Evolutionary conservation across 2,888 invertebrate genomes (phyloP), one percentile per base, ranked within the genome.

Genomic region (Cyclophora albipunctata): DNA sequence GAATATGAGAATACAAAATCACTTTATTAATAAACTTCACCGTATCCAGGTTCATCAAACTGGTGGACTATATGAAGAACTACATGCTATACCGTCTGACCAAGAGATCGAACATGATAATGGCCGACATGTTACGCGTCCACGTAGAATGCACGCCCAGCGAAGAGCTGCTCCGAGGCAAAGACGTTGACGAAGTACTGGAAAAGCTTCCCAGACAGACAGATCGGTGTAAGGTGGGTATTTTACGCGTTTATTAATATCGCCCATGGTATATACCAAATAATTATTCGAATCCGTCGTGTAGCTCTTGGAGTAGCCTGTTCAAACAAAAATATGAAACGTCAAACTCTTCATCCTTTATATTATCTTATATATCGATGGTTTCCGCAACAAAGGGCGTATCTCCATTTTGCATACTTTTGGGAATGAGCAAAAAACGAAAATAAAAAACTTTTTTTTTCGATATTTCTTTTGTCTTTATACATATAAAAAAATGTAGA

Each of bases 41-140:
- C 7, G 3, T 2, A 40, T 7, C 40, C 66, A 95, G 94, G 68
- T 95, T 93, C 59, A 91, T 95, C 48, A 93, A 91, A 58, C 77
- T 92, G 49, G 87, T 91, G 20, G 95, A 95, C 68, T 94, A 93
- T 69, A 91, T 94, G 86, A 90, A 92, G 45, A 91, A 92, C 57
- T 91, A 91, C 60, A 91, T 93, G 89, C 78, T 94, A 47, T 92
- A 93, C 67, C 86, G 84, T 4, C 78, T 95, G 37, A 89, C 94
- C 5, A 84, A 87, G 45, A 91, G 90, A 49, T 93, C 94, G 0
- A 92, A 93, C 55, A 62, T 60, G 1, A 90, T 91, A 61, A 82
- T 95, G 63, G 80, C 91, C 34, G 62, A 64, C 0, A 84, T 91
- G 64, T 76, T 95, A 4, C 73, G 85, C 34, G 67, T 63, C 3